A percentile compares a stretch with the other conserved stretches of the same genome.
Evolutionary conservation across 2,797 vertebrate species (phyloP).

Genomic region (Pipistrellus pygmaeus): DNA sequence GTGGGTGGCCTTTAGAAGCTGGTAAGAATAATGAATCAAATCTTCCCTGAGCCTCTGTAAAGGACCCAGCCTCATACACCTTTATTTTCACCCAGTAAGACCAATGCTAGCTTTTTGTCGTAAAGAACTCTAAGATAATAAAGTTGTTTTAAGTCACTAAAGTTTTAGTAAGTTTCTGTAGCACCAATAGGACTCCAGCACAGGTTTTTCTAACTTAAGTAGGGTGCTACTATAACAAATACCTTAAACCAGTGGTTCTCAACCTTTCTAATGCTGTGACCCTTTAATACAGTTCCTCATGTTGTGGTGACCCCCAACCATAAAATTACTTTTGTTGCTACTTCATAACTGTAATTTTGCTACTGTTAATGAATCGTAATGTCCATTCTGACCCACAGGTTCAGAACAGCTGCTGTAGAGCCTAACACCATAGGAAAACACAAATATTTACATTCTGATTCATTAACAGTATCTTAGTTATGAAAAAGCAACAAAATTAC

Average conservation of each 20-base stretch:
- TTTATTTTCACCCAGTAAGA: neutral
- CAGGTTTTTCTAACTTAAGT: neutral
- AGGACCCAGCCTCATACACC: fast-evolving
- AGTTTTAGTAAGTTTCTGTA: neutral
- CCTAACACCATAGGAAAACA: too few species aligned
- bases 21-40: neutral
- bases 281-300: too few species aligned
- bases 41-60: neutral
- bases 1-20: neutral
- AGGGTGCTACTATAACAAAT: neutral
- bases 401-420: too few species aligned
- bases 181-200: neutral
- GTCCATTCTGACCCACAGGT: too few species aligned
- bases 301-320: too few species aligned
- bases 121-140: neutral
- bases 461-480: too few species aligned
- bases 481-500: too few species aligned
- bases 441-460: too few species aligned
- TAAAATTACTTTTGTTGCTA: too few species aligned
- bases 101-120: neutral
- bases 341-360: too few species aligned
- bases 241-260: neutral
- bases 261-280: too few species aligned
- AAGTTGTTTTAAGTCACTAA: neutral
- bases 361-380: too few species aligned